A percentile compares a stretch with the other conserved stretches of the same genome.
Conservation (phyloP, 2,113 vertebrate genomes). For the Anoplopoma fimbria region DNA sequence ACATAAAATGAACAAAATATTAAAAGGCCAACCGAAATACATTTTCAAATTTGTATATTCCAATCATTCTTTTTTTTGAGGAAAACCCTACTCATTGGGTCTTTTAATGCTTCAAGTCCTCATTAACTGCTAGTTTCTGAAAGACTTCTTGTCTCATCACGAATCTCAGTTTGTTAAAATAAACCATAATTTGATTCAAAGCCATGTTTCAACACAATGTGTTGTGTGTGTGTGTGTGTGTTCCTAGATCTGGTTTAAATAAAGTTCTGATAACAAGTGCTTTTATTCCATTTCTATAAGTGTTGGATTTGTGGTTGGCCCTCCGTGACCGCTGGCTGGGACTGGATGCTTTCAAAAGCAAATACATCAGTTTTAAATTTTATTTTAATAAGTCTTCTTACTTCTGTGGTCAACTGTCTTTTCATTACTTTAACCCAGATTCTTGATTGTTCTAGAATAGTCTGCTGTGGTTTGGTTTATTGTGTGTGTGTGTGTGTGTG, state of each 20-base stretch:
- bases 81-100: background rate
- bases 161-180: background rate
- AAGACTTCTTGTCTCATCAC: background rate
- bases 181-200: background rate
- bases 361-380: background rate
- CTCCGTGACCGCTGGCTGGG: background rate
- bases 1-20: no score
- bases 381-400: background rate
- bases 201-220: background rate
- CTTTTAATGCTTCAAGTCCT: background rate
- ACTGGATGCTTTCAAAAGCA: constrained; percentile 2
- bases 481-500: no score
- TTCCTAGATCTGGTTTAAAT: background rate
- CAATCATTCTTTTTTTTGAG: background rate
- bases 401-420: background rate
- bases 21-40: background rate
- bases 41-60: background rate
- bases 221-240: background rate
- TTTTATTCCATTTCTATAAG: constrained; percentile 8
- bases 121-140: background rate
- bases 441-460: background rate
- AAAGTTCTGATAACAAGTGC: constrained; percentile 6
- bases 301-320: constrained; percentile 28
- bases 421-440: background rate
- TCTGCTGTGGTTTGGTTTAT: background rate